phyloP scores from a whole-genome alignment of 1,140 invertebrate species.

The Drosophila kohkoa region DNA sequence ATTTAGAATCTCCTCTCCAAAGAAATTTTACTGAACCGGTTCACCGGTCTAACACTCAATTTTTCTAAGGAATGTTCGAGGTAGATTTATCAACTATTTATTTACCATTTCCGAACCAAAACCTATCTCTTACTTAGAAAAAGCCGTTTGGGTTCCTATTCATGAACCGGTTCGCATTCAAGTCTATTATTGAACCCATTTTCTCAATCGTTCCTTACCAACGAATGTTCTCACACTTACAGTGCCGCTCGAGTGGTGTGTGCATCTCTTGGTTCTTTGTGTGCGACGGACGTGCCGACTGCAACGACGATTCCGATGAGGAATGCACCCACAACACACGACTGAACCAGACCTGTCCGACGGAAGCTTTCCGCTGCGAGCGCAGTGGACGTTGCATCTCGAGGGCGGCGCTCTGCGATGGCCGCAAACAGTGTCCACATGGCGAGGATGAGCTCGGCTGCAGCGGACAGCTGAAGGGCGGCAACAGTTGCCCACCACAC shows the following conservation, averaged over 20 bases:
- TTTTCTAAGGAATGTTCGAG: too few species aligned
- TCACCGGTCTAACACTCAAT: too few species aligned
- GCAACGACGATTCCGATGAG: slow-evolving; percentile 92
- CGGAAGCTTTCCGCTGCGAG: slow-evolving; percentile 88
- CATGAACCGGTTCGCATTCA: too few species aligned
- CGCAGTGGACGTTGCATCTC: slow-evolving; percentile 91
- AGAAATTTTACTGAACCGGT: too few species aligned
- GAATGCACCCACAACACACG: slow-evolving; percentile 86
- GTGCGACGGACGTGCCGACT: slow-evolving; percentile 93
- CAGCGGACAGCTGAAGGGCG: slow-evolving; percentile 86
- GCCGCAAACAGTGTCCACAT: slow-evolving; percentile 90
- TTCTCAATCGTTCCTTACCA: not conserved
- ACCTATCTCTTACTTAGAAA: too few species aligned
- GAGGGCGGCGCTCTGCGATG: slow-evolving; percentile 91
- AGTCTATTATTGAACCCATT: too few species aligned
- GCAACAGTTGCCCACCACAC: slow-evolving; percentile 90
- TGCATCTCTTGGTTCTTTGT: slow-evolving; percentile 97
- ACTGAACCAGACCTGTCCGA: slow-evolving; percentile 75
- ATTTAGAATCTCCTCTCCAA: too few species aligned
- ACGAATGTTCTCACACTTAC: not conserved
- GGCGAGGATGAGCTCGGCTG: slow-evolving; percentile 93
- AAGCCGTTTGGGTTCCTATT: too few species aligned
- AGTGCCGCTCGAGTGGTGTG: slow-evolving; percentile 92
- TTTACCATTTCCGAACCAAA: too few species aligned
- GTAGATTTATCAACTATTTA: too few species aligned